Percentiles rank a stretch among this genome's conserved stretches.
Evolutionary conservation across 1,140 invertebrate species (phyloP).

Genomic region (Zaprionus ornatus): DNA sequence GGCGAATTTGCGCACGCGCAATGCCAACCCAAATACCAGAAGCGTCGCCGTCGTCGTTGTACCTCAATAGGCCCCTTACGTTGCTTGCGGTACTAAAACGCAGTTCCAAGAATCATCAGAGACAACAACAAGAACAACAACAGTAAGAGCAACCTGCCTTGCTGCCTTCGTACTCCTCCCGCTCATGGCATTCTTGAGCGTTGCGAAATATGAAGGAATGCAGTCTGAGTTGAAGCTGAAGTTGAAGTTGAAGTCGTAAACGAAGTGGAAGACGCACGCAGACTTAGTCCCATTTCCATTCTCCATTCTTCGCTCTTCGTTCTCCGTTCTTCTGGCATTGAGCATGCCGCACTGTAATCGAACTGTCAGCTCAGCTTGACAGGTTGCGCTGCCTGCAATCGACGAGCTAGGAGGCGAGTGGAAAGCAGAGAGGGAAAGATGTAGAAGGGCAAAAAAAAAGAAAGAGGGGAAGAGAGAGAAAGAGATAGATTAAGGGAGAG

Average conservation of each 20-base stretch:
- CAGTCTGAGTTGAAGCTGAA: conserved; percentile 36
- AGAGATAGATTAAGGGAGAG: too few relatives aligned
- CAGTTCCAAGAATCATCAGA: conserved; percentile 58
- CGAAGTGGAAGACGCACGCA: conserved; percentile 43
- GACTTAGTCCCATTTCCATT: conserved; percentile 17
- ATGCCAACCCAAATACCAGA: conserved; percentile 66
- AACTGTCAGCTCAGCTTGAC: conserved; percentile 43
- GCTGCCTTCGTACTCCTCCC: neutral
- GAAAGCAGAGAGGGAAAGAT: too few relatives aligned
- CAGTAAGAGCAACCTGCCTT: conserved; percentile 5
- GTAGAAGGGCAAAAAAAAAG: too few relatives aligned
- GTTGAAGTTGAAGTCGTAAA: conserved; percentile 46
- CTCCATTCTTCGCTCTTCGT: neutral
- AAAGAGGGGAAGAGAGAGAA: neutral
- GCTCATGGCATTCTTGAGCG: conserved; percentile 63
- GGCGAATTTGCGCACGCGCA: conserved; percentile 66
- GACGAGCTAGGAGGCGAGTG: neutral
- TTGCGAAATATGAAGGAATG: conserved; percentile 78
- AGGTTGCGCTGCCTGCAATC: conserved; percentile 7
- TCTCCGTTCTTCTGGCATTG: neutral
- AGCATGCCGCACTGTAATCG: conserved; percentile 51
- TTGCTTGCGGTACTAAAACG: conserved; percentile 46
- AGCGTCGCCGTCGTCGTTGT: neutral
- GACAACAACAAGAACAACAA: conserved; percentile 21
- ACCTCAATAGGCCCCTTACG: neutral